Conservation (phyloP, 2,888 invertebrate species). For the Apomyelois bistriatella region DNA sequence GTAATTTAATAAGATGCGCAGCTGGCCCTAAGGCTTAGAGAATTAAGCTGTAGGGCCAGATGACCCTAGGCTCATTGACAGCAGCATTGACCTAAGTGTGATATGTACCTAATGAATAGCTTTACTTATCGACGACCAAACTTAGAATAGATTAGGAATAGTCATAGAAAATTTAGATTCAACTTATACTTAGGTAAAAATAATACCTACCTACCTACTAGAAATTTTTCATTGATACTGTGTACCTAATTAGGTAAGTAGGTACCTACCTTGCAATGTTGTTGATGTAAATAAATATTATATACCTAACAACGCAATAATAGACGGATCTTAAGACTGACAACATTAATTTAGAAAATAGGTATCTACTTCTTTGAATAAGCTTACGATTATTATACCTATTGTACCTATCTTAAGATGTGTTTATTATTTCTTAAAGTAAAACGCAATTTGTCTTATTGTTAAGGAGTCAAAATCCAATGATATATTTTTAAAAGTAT, state of each 20-base stretch:
- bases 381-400: constrained; percentile 23
- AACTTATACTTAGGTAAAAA: too few species aligned
- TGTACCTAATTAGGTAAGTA: too few species aligned
- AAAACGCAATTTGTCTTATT: constrained; percentile 1
- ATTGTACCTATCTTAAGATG: constrained; percentile 62
- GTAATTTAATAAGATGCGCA: too few species aligned
- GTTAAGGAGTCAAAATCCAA: too few species aligned
- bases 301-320: constrained; percentile 36
- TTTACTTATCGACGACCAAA: constrained; percentile 46
- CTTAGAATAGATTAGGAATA: constrained; percentile 27
- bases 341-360: constrained; percentile 33
- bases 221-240: too few species aligned
- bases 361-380: constrained; percentile 29
- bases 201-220: too few species aligned
- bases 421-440: constrained; percentile 58
- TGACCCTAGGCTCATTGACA: background rate
- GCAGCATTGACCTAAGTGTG: background rate
- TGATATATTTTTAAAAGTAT: too few species aligned
- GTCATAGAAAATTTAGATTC: constrained; percentile 30
- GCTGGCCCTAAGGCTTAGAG: too few species aligned
- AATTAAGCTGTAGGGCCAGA: too few species aligned
- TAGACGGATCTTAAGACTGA: constrained; percentile 74
- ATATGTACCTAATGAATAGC: constrained; percentile 25
- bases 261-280: too few species aligned
- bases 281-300: background rate